phyloP scores from a whole-genome alignment of 2,888 invertebrate species.

The Boloria euphrosyne region DNA sequence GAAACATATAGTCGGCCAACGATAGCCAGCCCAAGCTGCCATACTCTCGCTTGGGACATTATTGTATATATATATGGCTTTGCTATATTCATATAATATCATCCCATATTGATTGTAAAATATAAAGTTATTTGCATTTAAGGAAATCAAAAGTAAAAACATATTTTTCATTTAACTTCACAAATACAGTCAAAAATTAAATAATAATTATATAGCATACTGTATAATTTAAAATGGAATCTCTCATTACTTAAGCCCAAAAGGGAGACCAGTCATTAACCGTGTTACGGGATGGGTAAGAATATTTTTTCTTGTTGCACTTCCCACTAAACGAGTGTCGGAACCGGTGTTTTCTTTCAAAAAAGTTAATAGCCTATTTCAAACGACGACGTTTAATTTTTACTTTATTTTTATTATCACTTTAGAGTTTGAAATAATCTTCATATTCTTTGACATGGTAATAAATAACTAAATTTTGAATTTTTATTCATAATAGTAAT shows the following conservation, averaged over 20 bases:
- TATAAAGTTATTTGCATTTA: too few species aligned
- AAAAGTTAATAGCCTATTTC: slow-evolving; percentile 51
- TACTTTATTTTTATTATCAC: slow-evolving; percentile 15
- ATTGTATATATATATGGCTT: too few species aligned
- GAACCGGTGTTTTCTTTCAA: slow-evolving; percentile 48
- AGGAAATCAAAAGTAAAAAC: too few species aligned
- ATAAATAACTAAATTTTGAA: neutral
- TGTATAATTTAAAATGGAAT: neutral
- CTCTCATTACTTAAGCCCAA: slow-evolving; percentile 36
- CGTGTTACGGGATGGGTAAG: slow-evolving; percentile 60
- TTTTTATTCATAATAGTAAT: neutral
- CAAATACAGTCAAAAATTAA: too few species aligned
- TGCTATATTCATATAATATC: too few species aligned
- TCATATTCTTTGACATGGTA: slow-evolving; percentile 7
- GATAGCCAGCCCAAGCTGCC: too few species aligned
- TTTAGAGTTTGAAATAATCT: slow-evolving; percentile 16
- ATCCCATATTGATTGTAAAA: too few species aligned
- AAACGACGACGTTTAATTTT: slow-evolving; percentile 27
- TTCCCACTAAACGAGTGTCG: slow-evolving; percentile 53
- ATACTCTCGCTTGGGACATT: too few species aligned
- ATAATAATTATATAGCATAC: neutral
- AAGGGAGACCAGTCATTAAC: slow-evolving; percentile 60
- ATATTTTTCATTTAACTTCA: too few species aligned
- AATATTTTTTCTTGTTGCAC: slow-evolving; percentile 54
- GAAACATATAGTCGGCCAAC: too few species aligned